phyloP scores from a whole-genome alignment of 2,888 invertebrate genomes.

The Argyresthia goedartella region DNA sequence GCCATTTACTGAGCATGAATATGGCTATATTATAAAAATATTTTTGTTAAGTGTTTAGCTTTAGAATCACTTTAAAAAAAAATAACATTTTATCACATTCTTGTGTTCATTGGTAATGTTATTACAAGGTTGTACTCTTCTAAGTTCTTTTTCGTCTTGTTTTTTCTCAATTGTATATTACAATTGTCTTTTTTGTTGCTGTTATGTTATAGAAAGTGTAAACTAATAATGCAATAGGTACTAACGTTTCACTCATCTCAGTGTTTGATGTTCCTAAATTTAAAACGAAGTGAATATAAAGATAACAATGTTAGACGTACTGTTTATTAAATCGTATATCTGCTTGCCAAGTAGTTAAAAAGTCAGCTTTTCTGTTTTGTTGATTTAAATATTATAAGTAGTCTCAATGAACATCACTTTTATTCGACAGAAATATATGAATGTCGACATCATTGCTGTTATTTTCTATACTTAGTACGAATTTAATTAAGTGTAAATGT shows the following conservation, averaged over 20 bases:
- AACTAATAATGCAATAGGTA: conserved; percentile 52
- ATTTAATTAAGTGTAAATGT: conserved; percentile 44
- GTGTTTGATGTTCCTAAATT: conserved; percentile 70
- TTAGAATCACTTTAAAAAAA: conserved; percentile 24
- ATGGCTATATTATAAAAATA: conserved; percentile 44
- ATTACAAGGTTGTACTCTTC: conserved; percentile 35
- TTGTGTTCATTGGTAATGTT: conserved; percentile 51
- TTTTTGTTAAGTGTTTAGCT: neutral
- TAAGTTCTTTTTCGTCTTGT: conserved; percentile 14
- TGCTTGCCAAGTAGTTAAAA: conserved; percentile 43
- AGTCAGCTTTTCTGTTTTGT: neutral
- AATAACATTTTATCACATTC: conserved; percentile 39
- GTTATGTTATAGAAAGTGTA: conserved; percentile 46
- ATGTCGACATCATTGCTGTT: neutral
- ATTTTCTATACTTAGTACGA: conserved; percentile 5
- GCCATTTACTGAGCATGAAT: conserved; percentile 51
- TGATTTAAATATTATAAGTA: neutral
- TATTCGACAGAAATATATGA: neutral
- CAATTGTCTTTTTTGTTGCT: conserved; percentile 23
- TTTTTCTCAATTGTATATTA: conserved; percentile 9
- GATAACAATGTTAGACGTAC: conserved; percentile 29
- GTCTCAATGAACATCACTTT: conserved; percentile 1
- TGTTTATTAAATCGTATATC: conserved; percentile 26
- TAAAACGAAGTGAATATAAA: conserved; percentile 42
- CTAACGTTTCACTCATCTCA: conserved; percentile 59